These are phyloP conservation scores for Hemaris fuciformis DNA, from an alignment of 2,888 invertebrate species.

Conservation along the genomic window DNA sequence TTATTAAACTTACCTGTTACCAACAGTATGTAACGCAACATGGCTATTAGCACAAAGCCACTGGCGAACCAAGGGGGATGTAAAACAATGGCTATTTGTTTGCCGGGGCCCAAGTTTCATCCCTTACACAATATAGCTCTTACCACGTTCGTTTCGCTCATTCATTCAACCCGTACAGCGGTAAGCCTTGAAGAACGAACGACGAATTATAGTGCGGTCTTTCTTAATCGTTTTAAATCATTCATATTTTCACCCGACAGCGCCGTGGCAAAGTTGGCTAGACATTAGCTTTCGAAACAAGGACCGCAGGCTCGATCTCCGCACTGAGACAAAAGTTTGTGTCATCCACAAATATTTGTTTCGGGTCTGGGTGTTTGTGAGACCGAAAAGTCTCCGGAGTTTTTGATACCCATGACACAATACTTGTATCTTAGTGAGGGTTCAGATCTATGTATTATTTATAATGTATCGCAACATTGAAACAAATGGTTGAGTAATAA, in stretches of 20 bases:
- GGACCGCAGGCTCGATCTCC: too few species aligned
- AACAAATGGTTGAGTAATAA: too few species aligned
- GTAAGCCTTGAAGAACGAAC: conserved; percentile 28
- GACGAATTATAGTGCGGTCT: conserved; percentile 19
- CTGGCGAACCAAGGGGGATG: conserved; percentile 39
- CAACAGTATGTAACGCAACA: background rate
- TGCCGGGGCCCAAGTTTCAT: conserved; percentile 55
- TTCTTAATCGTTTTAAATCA: background rate
- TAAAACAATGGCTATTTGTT: conserved; percentile 63
- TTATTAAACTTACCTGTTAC: background rate
- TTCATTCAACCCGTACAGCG: conserved; percentile 48
- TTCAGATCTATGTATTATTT: too few species aligned
- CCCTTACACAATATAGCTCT: conserved; percentile 65
- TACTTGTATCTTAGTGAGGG: too few species aligned
- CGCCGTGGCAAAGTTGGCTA: background rate
- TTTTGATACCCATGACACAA: too few species aligned
- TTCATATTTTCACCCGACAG: background rate
- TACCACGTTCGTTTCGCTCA: conserved; percentile 48
- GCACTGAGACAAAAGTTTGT: too few species aligned
- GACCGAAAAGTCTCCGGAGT: too few species aligned
- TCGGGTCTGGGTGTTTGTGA: too few species aligned
- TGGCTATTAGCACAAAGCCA: conserved; percentile 23
- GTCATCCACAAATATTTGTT: too few species aligned
- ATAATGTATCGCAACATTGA: too few species aligned
- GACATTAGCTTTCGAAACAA: too few species aligned